Conservation (phyloP, 2,797 vertebrate genomes). For the Avahi laniger region DNA sequence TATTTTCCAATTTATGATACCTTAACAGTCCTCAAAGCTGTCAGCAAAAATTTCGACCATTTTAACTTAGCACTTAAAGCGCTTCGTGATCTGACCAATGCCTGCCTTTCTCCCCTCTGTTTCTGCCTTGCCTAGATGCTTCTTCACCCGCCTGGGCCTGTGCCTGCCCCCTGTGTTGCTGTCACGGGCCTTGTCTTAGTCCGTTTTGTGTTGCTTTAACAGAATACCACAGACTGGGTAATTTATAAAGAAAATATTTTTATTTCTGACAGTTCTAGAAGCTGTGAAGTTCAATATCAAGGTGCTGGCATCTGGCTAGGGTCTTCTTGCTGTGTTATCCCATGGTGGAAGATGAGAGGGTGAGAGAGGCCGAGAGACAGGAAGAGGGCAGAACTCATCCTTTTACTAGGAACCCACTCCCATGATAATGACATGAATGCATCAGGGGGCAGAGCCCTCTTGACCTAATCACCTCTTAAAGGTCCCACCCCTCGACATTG, state of each 20-base stretch:
- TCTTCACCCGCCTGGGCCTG: neutral
- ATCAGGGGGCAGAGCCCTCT: neutral
- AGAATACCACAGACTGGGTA: neutral
- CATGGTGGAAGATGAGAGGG: neutral
- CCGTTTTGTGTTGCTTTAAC: neutral
- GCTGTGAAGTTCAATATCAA: neutral
- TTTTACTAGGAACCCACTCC: neutral
- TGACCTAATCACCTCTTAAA: neutral
- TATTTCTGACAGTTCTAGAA: neutral
- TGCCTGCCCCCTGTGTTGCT: neutral
- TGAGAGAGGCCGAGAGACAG: neutral
- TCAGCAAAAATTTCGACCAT: neutral
- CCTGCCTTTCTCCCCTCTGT: neutral
- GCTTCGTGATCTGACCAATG: neutral
- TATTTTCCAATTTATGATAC: neutral
- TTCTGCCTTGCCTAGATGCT: neutral
- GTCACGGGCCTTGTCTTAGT: neutral
- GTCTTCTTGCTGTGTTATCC: neutral
- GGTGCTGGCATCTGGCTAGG: neutral
- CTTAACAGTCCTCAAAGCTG: neutral
- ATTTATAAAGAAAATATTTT: neutral
- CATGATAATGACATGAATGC: neutral
- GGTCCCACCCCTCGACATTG: neutral
- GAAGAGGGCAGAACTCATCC: neutral
- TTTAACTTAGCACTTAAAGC: neutral